Evolutionary conservation across 2,888 invertebrate species (phyloP).

Genomic region (Autographa gamma): DNA sequence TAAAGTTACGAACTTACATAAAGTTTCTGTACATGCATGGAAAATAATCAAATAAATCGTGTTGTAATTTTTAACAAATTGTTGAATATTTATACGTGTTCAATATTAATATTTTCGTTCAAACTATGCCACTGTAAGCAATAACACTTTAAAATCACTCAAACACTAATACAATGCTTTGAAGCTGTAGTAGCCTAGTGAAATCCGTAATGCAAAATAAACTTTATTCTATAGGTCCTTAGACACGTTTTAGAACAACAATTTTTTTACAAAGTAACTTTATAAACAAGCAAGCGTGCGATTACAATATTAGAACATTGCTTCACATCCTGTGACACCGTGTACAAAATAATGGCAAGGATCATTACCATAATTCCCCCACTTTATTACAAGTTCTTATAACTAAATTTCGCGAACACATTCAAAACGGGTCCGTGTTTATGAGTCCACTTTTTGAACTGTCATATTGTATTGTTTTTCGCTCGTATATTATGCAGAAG

Average conservation of each 20-base stretch:
- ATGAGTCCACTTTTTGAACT: slow-evolving; percentile 55
- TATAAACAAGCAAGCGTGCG: slow-evolving; percentile 15
- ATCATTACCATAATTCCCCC: slow-evolving; percentile 47
- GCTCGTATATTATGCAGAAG: slow-evolving; percentile 57
- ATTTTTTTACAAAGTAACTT: slow-evolving; percentile 12
- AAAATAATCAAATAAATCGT: too few relatives aligned
- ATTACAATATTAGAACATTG: slow-evolving; percentile 35
- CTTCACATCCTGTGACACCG: slow-evolving; percentile 34
- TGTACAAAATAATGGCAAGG: slow-evolving; percentile 32
- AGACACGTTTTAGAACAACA: slow-evolving; percentile 5
- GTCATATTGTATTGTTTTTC: slow-evolving; percentile 60
- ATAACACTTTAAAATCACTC: neutral
- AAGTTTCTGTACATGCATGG: too few relatives aligned
- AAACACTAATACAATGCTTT: too few relatives aligned
- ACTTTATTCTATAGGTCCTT: neutral
- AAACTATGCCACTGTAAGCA: too few relatives aligned
- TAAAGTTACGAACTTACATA: too few relatives aligned
- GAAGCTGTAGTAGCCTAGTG: neutral
- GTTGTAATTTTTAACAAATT: too few relatives aligned
- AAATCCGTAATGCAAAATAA: neutral
- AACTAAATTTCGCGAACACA: slow-evolving; percentile 47
- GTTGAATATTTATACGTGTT: too few relatives aligned
- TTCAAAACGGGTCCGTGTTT: slow-evolving; percentile 48
- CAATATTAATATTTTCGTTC: too few relatives aligned
- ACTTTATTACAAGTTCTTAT: slow-evolving; percentile 50